phyloP scores from a whole-genome alignment of 2,113 vertebrate genomes.

The Thamnophis sirtalis region DNA sequence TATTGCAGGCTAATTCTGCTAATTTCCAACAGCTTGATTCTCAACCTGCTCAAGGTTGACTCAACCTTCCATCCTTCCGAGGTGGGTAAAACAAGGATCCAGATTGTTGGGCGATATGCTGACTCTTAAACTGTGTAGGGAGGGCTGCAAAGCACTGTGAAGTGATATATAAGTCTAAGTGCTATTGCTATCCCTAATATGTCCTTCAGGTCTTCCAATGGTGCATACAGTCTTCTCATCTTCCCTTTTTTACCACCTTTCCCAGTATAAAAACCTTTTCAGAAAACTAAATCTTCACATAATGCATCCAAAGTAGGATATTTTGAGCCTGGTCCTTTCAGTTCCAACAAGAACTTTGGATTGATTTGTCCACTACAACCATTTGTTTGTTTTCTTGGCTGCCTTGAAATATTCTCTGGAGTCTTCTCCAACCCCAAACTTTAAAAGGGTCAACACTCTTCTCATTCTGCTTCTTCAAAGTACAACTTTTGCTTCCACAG shows the following conservation, averaged over 20 bases:
- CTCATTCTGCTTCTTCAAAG: background rate
- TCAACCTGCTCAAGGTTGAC: too few relatives aligned
- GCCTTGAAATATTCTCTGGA: background rate
- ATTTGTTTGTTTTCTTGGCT: background rate
- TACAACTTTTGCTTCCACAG: background rate
- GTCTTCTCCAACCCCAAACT: background rate
- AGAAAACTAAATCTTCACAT: background rate
- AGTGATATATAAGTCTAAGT: background rate
- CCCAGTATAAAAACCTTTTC: background rate
- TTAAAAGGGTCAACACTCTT: background rate
- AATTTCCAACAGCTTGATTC: too few relatives aligned
- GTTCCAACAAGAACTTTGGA: background rate
- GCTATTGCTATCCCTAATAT: background rate
- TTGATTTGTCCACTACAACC: background rate
- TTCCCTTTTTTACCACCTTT: background rate
- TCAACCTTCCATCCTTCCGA: too few relatives aligned
- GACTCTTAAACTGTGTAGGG: background rate
- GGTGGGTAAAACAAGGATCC: background rate
- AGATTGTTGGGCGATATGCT: background rate
- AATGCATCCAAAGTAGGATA: background rate
- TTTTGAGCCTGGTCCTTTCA: background rate
- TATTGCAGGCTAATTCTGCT: too few relatives aligned
- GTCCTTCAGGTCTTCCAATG: background rate
- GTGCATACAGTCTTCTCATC: background rate
- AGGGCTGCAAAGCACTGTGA: background rate